Conservation (phyloP, 2,113 vertebrate genomes). For the Colinus virginianus region DNA sequence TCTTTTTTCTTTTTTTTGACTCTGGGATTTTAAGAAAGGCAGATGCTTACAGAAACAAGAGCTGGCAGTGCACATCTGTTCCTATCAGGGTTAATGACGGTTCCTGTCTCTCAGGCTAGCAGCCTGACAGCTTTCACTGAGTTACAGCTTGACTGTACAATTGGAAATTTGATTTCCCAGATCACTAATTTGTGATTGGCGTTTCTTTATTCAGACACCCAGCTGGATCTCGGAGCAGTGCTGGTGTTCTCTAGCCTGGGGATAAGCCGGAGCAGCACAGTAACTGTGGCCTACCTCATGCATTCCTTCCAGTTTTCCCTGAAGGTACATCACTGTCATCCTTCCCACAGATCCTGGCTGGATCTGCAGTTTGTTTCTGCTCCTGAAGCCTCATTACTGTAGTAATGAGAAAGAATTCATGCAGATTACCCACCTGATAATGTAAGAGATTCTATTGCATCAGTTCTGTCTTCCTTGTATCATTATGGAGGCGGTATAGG, state of each 20-base stretch:
- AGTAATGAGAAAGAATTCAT: background rate
- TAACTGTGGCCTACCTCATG: slow-evolving; percentile 84
- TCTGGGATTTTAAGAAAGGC: background rate
- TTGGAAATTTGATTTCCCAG: background rate
- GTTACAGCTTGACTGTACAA: background rate
- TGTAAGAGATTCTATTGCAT: background rate
- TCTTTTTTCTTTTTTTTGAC: background rate
- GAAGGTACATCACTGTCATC: slow-evolving; percentile 68
- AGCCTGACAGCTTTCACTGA: background rate
- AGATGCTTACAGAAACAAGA: background rate
- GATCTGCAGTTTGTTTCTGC: background rate
- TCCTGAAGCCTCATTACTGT: background rate
- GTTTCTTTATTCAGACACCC: slow-evolving; percentile 61
- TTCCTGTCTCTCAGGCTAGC: background rate
- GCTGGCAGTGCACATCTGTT: slow-evolving; percentile 39
- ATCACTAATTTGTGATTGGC: background rate
- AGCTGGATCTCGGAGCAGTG: slow-evolving; percentile 59
- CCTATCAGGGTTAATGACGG: slow-evolving; percentile 1
- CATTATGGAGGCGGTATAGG: background rate
- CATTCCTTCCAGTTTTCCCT: slow-evolving; percentile 78
- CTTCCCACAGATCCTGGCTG: background rate
- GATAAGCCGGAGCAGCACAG: slow-evolving; percentile 82
- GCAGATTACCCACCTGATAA: background rate
- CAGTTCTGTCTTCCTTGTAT: background rate
- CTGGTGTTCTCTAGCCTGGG: slow-evolving; percentile 85